These are phyloP conservation scores for Enteromius fasciolatus DNA, from an alignment of 2,797 vertebrate species.

Conservation along the genomic window DNA sequence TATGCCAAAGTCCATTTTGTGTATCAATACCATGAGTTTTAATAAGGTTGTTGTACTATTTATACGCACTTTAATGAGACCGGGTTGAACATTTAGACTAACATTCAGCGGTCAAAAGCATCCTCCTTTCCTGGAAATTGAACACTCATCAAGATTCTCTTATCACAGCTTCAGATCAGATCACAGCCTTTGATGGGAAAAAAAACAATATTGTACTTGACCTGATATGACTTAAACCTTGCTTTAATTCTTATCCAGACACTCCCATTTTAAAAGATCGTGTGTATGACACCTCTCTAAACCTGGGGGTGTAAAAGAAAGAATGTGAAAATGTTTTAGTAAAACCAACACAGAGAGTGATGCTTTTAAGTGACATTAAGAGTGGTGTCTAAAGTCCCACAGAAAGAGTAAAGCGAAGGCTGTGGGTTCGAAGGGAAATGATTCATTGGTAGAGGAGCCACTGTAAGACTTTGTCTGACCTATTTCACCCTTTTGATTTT, in stretches of 20 bases:
- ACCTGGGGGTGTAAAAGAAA: constrained; percentile 23
- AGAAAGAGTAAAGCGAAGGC: background rate
- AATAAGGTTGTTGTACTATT: too few species aligned
- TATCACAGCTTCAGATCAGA: constrained; percentile 15
- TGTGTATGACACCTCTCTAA: background rate
- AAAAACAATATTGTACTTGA: background rate
- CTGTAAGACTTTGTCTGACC: constrained; percentile 63
- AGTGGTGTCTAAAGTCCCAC: background rate
- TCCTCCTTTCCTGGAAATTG: background rate
- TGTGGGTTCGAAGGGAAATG: constrained; percentile 62
- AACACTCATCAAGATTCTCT: background rate
- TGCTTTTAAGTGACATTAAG: background rate
- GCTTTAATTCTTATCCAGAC: background rate
- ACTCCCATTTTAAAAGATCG: background rate
- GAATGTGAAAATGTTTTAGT: background rate
- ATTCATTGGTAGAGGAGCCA: constrained; percentile 19
- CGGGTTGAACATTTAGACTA: background rate
- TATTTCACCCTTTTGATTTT: constrained; percentile 56
- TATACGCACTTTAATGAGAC: too few species aligned
- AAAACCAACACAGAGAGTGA: background rate
- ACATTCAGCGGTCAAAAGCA: background rate
- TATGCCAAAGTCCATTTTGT: too few species aligned
- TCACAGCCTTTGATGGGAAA: background rate
- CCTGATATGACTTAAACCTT: background rate
- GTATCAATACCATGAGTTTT: too few species aligned